Base-by-base conservation (phyloP, 2,888 invertebrate species). In the Nebria brevicollis region DNA sequence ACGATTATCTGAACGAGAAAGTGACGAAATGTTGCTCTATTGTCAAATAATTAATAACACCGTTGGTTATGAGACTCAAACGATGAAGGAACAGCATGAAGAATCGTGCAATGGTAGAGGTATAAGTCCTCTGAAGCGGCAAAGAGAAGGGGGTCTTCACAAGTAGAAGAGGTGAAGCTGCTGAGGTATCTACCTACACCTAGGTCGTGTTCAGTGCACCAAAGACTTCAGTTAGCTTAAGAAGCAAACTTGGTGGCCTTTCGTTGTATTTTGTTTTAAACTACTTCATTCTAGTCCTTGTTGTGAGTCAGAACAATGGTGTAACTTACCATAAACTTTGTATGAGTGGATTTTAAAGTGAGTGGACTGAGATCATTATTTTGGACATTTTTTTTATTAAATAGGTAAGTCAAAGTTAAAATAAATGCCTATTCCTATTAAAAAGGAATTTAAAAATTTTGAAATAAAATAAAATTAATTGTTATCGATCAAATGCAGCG, bases 11-110 rank as follows among this genome's bases (percentile, higher is more conserved):
- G 13, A 54, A 54, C 54, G 54, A 54, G 54, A 54, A 54, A 54
- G 54, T 54, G 54, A 54, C 54, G 54, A 54, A 54, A 54, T 54
- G 54, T 54, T 54, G 54, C 2, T 54, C 54, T 54, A 54, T 54
- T 54, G 54, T 54, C 54, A 54, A 54, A 54, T 54, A 54, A 54
- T 54, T 54, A 54, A 54, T 54, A 54, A 54, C 54, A 54, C 54
- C 54, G 54, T 54, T 54, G 54, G 13, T 54, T 8, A 54, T 54
- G 54, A 54, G 54, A 54, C 54, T 7, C 54, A 54, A 54, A 54
- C 54, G 54, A 11, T 54, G 13, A 54, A 54, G 13, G 11, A 54
- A 13, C 54, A 54, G 54, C 4, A 7, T 13, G 54, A 34, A 34
- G 54, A 54, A 54, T 54, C 54, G 54, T 54, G 54, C 54, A 54